phyloP scores from a whole-genome alignment of 2,113 vertebrate genomes.

The Perca flavescens region DNA sequence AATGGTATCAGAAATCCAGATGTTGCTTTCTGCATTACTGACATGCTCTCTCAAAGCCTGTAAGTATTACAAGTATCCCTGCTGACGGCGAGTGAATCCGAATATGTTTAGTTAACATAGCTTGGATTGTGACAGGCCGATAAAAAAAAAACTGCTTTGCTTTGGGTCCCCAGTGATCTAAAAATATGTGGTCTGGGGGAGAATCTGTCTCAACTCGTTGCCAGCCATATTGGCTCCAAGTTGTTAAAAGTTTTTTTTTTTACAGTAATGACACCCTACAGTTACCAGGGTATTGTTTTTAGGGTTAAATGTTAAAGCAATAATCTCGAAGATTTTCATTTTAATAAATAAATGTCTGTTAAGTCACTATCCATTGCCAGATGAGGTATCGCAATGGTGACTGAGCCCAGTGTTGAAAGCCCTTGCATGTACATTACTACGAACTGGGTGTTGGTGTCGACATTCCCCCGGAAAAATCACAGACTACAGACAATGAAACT shows the following conservation, averaged over 20 bases:
- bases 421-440: not conserved
- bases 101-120: conserved; percentile 18
- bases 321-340: not conserved
- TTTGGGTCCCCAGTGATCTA: conserved; percentile 12
- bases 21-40: not conserved
- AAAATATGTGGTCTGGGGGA: conserved; percentile 1
- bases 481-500: too few species aligned
- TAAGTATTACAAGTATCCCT: not conserved
- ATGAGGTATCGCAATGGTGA: not conserved
- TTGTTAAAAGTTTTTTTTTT: not conserved
- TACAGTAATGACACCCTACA: not conserved
- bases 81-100: conserved; percentile 1
- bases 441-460: not conserved
- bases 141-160: conserved; percentile 6
- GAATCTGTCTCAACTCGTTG: not conserved
- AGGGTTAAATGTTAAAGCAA: not conserved
- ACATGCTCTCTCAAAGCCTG: not conserved
- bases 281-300: not conserved
- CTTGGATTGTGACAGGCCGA: not conserved
- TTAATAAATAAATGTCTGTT: not conserved
- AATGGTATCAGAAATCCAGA: conserved; percentile 21
- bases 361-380: not conserved
- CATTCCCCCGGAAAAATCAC: not conserved
- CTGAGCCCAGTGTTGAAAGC: not conserved
- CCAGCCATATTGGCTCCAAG: not conserved